These are phyloP conservation scores for Sus cebifrons DNA, from an alignment of 2,797 vertebrate species.

Conservation along the genomic window DNA sequence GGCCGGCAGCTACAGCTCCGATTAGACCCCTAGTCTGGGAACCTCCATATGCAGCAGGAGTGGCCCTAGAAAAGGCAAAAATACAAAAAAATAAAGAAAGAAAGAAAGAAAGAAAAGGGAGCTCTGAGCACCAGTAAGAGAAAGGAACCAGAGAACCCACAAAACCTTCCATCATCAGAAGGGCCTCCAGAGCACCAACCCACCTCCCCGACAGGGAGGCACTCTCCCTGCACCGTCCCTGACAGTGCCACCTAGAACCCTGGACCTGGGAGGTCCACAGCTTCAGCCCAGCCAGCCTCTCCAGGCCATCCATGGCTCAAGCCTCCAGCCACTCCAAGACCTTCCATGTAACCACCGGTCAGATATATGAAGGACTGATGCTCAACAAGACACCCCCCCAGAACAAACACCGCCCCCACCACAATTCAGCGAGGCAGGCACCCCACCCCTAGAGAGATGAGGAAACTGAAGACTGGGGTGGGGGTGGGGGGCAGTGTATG, in stretches of 20 bases:
- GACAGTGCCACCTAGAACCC: neutral
- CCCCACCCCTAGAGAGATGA: neutral
- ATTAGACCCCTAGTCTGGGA: too few species aligned
- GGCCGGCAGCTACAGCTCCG: too few species aligned
- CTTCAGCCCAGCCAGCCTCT: conserved; percentile 1
- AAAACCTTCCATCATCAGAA: neutral
- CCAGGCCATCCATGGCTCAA: neutral
- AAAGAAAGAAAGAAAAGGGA: neutral
- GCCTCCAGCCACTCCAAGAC: neutral
- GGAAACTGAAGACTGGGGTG: too few species aligned
- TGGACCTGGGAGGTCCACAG: neutral
- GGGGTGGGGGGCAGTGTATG: neutral
- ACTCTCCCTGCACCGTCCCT: neutral
- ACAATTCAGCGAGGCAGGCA: neutral
- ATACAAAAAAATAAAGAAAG: too few species aligned
- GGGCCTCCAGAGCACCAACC: neutral
- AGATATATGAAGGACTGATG: neutral
- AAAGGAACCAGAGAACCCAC: neutral
- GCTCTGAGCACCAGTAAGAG: neutral
- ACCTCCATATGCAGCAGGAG: too few species aligned
- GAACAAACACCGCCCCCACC: neutral
- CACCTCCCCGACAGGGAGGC: neutral
- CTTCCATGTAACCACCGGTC: neutral
- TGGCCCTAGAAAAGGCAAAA: too few species aligned
- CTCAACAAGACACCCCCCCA: neutral